Base-by-base conservation (phyloP, 2,888 invertebrate genomes). In the Monochamus alternatus region DNA sequence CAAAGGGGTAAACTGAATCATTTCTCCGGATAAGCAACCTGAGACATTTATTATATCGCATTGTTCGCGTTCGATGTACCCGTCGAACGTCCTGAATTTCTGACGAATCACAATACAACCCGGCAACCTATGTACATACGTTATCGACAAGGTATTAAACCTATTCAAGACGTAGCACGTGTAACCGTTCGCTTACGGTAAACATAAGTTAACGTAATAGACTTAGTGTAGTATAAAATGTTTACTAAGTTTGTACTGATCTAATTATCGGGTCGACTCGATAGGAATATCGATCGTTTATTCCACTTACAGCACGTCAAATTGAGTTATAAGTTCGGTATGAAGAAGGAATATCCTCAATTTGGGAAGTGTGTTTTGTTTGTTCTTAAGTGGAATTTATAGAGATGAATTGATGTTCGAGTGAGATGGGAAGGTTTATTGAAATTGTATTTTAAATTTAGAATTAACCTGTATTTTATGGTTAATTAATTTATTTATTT, bases 141-240 rank as follows among this genome's bases (percentile, higher is more conserved):
- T 32, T 43, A 30, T 59, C 68, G 30, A 51, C 70, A 43, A 30
- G 14, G 66, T 52, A 70, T 65, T 75, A 75, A 38, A 70, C 65
- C 70, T 51, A 66, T 75, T 75, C 51, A 66, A 75, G 70, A 70
- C 63, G 69, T 64, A 63, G 55, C 70, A 65, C 43, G 62, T 55
- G 38, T 63, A 62, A 55, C 38, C 38, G 62, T 58, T 52, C 73
- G 60, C 30, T 67, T 30, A 32, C 44, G 14, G 38, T 59, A 65
- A 66, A 73, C 73, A 73, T 31, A 66, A 73, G 59, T 67, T 66
- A 73, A 73, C 73, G 60, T 66, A 73, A 73, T 47, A 73, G 67
- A 66, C 65, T 32, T 59, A 64, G 65, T 58, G 44, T 66, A 66
- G n/a, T 68, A 63, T 14, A 63, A 74, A 52, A 68, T 74, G 68